These are phyloP conservation scores for Tachysurus fulvidraco DNA, from an alignment of 2,113 vertebrate genomes.

Conservation along the genomic window DNA sequence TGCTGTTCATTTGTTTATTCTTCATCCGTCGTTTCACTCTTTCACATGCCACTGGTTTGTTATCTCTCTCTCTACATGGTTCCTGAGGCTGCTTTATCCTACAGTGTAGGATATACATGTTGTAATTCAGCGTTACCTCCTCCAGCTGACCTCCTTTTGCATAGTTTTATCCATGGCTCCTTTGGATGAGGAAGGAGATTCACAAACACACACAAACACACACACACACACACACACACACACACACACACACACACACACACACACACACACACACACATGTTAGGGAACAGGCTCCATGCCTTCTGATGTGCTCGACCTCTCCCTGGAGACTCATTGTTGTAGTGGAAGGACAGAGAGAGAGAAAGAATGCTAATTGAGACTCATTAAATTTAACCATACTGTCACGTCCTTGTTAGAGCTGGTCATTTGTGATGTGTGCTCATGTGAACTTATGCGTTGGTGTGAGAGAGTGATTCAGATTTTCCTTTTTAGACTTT, in stretches of 20 bases:
- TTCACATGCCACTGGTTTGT: slow-evolving; percentile 6
- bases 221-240: background rate
- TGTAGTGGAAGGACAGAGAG: slow-evolving; percentile 35
- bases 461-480: slow-evolving; percentile 17
- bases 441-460: slow-evolving; percentile 19
- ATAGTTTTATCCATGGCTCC: slow-evolving; percentile 11
- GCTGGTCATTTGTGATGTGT: slow-evolving; percentile 39
- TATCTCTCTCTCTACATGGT: background rate
- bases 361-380: slow-evolving; percentile 55
- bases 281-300: slow-evolving; percentile 24
- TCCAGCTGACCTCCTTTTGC: slow-evolving; percentile 15
- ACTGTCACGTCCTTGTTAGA: slow-evolving; percentile 27
- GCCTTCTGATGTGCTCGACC: slow-evolving; percentile 29
- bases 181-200: background rate
- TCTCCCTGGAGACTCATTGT: slow-evolving; percentile 54
- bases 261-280: background rate
- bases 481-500: slow-evolving; percentile 3
- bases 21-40: background rate
- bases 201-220: background rate
- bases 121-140: slow-evolving; percentile 27
- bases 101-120: background rate
- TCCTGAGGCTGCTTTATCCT: background rate
- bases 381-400: slow-evolving; percentile 43
- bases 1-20: background rate
- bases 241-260: background rate